A percentile compares a stretch with the other conserved stretches of the same genome.
phyloP scores from a whole-genome alignment of 2,888 invertebrate genomes.

The Orchesellides sinensis region DNA sequence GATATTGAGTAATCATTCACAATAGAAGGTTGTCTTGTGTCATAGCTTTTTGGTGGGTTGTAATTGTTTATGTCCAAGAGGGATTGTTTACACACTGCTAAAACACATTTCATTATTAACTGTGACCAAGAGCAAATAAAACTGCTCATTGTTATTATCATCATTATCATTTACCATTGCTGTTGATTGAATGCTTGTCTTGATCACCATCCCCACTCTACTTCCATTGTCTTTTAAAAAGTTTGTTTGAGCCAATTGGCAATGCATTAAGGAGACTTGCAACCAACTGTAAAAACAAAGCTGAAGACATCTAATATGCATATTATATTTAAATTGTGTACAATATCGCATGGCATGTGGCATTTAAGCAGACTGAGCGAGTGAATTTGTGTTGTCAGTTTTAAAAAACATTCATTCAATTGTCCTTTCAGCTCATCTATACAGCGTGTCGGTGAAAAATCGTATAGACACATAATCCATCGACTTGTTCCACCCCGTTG shows the following conservation, averaged over 20 bases:
- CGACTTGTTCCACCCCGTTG: conserved; percentile 17
- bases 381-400: not conserved
- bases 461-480: no score
- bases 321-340: no score
- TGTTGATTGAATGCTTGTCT: conserved; percentile 49
- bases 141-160: conserved; percentile 13
- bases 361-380: not conserved
- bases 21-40: not conserved
- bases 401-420: no score
- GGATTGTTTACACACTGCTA: conserved; percentile 26
- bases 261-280: no score
- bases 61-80: conserved; percentile 4
- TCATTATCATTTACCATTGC: conserved; percentile 10
- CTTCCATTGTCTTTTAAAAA: conserved; percentile 9
- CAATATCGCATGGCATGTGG: not conserved
- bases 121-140: not conserved
- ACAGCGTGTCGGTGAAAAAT: no score
- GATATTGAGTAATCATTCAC: conserved; percentile 31
- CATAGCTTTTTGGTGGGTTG: no score
- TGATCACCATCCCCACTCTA: not conserved
- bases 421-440: no score
- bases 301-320: no score
- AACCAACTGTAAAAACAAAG: no score
- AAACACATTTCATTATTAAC: conserved; percentile 37
- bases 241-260: not conserved